These are phyloP conservation scores for Tetropium fuscum DNA, from an alignment of 2,888 invertebrate genomes.

Conservation along the genomic window DNA sequence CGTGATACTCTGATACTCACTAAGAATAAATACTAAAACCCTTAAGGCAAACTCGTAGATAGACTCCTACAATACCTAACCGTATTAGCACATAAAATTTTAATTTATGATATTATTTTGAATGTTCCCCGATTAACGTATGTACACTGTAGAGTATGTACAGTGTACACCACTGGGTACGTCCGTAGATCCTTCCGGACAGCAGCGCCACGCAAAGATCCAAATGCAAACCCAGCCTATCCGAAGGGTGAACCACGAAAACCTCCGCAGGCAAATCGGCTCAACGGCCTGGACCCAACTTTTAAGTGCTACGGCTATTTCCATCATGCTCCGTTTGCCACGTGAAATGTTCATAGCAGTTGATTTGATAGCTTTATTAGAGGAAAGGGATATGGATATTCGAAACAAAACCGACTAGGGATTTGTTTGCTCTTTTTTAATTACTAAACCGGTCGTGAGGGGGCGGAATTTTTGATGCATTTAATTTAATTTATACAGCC, in stretches of 20 bases:
- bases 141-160: no score
- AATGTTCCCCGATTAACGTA: no score
- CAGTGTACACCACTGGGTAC: conserved; percentile 10
- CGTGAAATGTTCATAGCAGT: conserved; percentile 4
- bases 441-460: not conserved
- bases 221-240: conserved; percentile 32
- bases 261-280: conserved; percentile 43
- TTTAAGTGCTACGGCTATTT: conserved; percentile 27
- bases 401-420: not conserved
- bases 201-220: conserved; percentile 27
- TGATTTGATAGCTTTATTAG: conserved; percentile 12
- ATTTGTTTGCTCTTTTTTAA: not conserved
- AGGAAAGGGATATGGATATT: not conserved
- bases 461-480: no score
- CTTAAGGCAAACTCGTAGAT: no score
- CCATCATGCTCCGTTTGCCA: conserved; percentile 18
- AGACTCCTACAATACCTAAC: no score
- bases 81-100: no score
- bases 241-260: conserved; percentile 37
- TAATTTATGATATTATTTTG: no score
- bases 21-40: no score
- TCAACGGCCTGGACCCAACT: conserved; percentile 20
- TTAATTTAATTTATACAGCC: no score
- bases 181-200: conserved; percentile 25
- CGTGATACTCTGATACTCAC: no score